Conservation (phyloP, 1,140 invertebrate genomes). For the Sinonovacula constricta region DNA sequence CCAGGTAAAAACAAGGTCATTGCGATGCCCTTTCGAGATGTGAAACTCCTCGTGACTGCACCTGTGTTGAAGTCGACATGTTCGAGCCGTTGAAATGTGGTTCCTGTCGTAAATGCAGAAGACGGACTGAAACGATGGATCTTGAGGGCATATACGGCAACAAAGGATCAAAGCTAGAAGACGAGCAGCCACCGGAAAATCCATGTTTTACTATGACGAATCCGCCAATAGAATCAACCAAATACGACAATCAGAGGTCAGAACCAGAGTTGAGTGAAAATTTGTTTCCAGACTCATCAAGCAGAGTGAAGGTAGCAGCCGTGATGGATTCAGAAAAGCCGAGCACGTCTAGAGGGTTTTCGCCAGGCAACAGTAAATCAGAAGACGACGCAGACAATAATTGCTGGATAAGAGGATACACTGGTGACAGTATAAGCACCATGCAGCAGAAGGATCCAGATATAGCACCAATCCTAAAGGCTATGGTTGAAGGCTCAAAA, state of each 20-base stretch:
- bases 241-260: too few species aligned
- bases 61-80: constrained; percentile 4
- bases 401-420: not conserved
- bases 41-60: too few species aligned
- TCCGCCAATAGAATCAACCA: not conserved
- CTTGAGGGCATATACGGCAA: not conserved
- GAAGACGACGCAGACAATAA: not conserved
- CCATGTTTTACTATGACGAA: not conserved
- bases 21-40: constrained; percentile 59
- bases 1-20: constrained; percentile 57
- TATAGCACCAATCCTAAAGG: not conserved
- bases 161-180: not conserved
- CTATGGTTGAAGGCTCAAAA: not conserved
- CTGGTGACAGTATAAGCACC: not conserved
- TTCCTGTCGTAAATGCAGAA: constrained; percentile 5
- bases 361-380: not conserved
- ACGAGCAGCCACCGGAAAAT: not conserved
- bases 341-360: not conserved
- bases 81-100: constrained; percentile 10
- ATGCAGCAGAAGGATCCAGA: not conserved
- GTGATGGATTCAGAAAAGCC: too few species aligned
- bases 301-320: too few species aligned
- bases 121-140: not conserved
- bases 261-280: not conserved
- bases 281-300: not conserved